Base-by-base conservation (phyloP, 2,113 vertebrate species). In the Orycteropus afer region DNA sequence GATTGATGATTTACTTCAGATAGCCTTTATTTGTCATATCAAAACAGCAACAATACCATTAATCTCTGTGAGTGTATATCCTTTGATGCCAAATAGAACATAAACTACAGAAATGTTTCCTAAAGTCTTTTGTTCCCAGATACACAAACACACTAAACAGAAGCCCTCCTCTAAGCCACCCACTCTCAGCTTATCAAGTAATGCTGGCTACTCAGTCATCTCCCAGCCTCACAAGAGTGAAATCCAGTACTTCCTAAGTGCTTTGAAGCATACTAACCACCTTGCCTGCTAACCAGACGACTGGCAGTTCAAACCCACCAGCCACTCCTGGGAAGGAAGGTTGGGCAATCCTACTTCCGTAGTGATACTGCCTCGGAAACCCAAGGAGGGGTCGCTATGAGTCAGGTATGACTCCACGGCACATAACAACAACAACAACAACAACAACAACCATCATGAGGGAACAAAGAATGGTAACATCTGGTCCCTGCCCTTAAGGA, bases 191-290 rank as follows among this genome's bases (percentile, higher is more conserved):
- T 34, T 12, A 4, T 22, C 81, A 27, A 25, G 40, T 0, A 4
- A 23, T 0, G 37, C 47, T 12, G 47, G 57, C n/a, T 22, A 0
- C 22, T 7, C 6, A 22, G 45, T 42, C 55, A 29, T 32, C 71
- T 34, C 17, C 37, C 3, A 42, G 25, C 14, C 55, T 71, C 29
- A 45, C 77, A 14, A 2, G 22, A 15, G 1, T 37, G 40, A 27
- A 25, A 20, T 3, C 22, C 25, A 7, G 8, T 11, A 20, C 67
- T 27, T 4, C 4, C 69, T 5, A 51, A 0, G 45, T 1, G 45
- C 25, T 25, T 7, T 22, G 12, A 13, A 27, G 29, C 20, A 23
- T n/a, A 40, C 37, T 34, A 59, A 20, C n/a, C n/a, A n/a, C n/a
- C n/a, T n/a, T n/a, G n/a, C n/a, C n/a, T n/a, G n/a, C n/a, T n/a